phyloP scores from a whole-genome alignment of 2,888 invertebrate species.

The Chouioia cunea region DNA sequence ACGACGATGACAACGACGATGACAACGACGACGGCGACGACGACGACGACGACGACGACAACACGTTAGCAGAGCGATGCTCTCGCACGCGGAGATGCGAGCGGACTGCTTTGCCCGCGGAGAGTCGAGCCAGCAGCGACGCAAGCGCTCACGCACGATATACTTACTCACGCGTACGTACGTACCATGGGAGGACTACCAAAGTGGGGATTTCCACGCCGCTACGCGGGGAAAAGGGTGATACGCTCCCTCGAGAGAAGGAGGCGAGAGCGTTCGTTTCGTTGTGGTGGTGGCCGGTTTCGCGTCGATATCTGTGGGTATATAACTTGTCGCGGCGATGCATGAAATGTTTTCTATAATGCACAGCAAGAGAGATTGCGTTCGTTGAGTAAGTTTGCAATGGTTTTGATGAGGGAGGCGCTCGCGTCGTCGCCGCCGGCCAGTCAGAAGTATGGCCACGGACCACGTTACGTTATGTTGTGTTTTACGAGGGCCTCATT shows the following conservation, averaged over 20 bases:
- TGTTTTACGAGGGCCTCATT: no score
- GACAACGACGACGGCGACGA: no score
- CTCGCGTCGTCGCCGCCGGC: constrained; percentile 22
- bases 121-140: constrained; percentile 17
- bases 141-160: constrained; percentile 19
- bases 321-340: no score
- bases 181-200: neutral
- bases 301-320: neutral
- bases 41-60: no score
- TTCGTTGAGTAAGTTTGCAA: neutral
- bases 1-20: no score
- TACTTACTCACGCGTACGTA: neutral
- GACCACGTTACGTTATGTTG: neutral
- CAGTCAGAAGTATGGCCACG: constrained; percentile 22
- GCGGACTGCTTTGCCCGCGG: constrained; percentile 22
- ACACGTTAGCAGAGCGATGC: constrained; percentile 24
- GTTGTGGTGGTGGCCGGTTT: no score
- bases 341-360: no score
- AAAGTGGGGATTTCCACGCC: no score
- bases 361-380: no score
- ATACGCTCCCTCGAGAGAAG: no score
- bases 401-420: constrained; percentile 7
- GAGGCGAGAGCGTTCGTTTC: no score
- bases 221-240: no score
- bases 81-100: constrained; percentile 39